Evolutionary conservation across 2,888 invertebrate genomes (phyloP).

Genomic region (Lottia scabra): DNA sequence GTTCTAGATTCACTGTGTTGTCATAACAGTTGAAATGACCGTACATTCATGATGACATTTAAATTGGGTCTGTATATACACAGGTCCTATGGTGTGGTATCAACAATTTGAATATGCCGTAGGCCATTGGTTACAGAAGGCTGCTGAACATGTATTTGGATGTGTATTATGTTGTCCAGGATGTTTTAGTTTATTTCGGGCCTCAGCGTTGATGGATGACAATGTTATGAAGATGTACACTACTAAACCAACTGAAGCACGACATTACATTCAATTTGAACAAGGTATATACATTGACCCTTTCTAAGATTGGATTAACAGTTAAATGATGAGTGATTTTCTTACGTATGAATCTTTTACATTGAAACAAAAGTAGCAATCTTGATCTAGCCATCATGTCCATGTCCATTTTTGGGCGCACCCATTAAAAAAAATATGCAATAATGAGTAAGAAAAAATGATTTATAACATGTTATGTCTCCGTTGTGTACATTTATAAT

Average conservation of each 20-base stretch:
- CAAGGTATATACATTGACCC: conserved; percentile 75
- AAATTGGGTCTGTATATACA: neutral
- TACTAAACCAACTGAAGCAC: conserved; percentile 78
- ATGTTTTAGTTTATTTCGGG: conserved; percentile 90
- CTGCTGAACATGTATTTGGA: conserved; percentile 99
- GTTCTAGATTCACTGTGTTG: too few species aligned
- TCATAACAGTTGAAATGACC: too few species aligned
- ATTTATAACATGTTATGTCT: too few species aligned
- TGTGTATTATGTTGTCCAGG: conserved; percentile 95
- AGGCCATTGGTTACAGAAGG: conserved; percentile 99
- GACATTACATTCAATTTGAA: conserved; percentile 91
- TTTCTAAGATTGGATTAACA: too few species aligned
- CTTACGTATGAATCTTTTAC: too few species aligned
- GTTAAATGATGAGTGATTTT: too few species aligned
- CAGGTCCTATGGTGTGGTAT: conserved; percentile 98
- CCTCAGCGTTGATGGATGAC: conserved; percentile 89
- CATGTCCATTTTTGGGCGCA: too few species aligned
- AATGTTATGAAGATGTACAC: conserved; percentile 92
- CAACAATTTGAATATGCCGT: conserved; percentile 99
- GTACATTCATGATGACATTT: neutral
- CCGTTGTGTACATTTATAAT: too few species aligned
- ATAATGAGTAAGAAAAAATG: too few species aligned
- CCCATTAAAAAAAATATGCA: too few species aligned
- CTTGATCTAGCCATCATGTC: too few species aligned
- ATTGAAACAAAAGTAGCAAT: too few species aligned